phyloP scores from a whole-genome alignment of 2,113 vertebrate species.

The Hiodon tergisus region DNA sequence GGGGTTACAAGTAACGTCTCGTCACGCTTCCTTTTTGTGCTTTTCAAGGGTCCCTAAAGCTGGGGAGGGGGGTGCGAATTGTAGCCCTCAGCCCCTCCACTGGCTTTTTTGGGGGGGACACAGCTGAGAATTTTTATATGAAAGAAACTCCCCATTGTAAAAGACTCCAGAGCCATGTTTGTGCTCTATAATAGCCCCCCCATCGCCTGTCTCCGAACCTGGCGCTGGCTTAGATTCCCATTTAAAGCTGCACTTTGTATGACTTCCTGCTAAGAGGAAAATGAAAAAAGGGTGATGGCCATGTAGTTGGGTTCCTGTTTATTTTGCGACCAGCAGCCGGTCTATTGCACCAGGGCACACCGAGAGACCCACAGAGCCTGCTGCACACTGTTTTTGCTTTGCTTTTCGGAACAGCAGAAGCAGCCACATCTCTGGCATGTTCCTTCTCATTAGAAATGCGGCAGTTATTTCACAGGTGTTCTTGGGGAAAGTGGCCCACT shows the following conservation, averaged over 20 bases:
- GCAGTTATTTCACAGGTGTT: too few relatives aligned
- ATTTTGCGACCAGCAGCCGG: slow-evolving; percentile 1
- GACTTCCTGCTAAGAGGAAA: slow-evolving; percentile 23
- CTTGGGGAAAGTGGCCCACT: too few relatives aligned
- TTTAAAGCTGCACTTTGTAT: slow-evolving; percentile 3
- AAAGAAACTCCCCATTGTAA: too few relatives aligned
- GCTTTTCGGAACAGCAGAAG: too few relatives aligned
- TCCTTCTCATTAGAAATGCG: too few relatives aligned
- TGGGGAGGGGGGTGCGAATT: background rate
- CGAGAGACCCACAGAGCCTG: background rate
- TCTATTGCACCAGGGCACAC: background rate
- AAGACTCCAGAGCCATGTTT: background rate
- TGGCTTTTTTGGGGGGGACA: background rate
- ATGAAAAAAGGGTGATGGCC: slow-evolving; percentile 17
- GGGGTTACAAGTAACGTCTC: slow-evolving; percentile 27
- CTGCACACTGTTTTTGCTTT: too few relatives aligned
- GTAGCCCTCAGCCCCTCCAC: background rate
- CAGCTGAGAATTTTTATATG: too few relatives aligned
- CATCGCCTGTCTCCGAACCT: background rate
- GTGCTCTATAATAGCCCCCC: too few relatives aligned
- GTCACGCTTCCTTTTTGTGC: slow-evolving; percentile 33
- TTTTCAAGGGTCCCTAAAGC: background rate
- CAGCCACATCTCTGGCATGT: too few relatives aligned
- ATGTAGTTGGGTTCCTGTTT: slow-evolving; percentile 31
- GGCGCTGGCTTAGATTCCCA: background rate